Percentiles rank a stretch among this genome's conserved stretches.
Evolutionary conservation across 1,140 invertebrate genomes (phyloP).

Genomic region (Venustaconcha ellipsiformis): DNA sequence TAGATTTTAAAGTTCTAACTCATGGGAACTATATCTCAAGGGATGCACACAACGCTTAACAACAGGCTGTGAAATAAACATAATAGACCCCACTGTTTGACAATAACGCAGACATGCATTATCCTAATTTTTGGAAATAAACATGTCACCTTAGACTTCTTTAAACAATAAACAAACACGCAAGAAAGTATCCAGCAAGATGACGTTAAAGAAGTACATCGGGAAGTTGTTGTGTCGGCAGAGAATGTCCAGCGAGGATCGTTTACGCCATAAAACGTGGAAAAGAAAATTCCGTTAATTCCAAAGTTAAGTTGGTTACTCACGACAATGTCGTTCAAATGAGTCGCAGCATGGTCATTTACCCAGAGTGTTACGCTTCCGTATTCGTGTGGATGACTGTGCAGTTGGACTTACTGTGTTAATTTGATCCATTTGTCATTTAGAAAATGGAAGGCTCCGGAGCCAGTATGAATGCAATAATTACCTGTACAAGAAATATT

Average conservation of each 20-base stretch:
- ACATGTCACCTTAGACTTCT: too few species aligned
- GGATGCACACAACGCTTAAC: too few species aligned
- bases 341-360: constrained; percentile 12
- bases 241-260: constrained; percentile 39
- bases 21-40: too few species aligned
- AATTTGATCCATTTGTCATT: constrained; percentile 35
- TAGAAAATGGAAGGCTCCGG: constrained; percentile 32
- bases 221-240: constrained; percentile 42
- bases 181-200: constrained; percentile 1
- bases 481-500: constrained; percentile 26
- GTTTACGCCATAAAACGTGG: constrained; percentile 51
- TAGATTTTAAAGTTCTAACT: too few species aligned
- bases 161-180: too few species aligned
- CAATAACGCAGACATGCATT: too few species aligned
- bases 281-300: constrained; percentile 55
- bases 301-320: constrained; percentile 26
- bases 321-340: constrained; percentile 22
- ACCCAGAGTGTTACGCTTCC: constrained; percentile 42
- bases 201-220: not conserved
- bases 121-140: too few species aligned
- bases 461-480: constrained; percentile 25
- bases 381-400: constrained; percentile 21
- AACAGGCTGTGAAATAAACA: too few species aligned
- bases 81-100: too few species aligned
- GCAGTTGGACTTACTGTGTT: constrained; percentile 42